Evolutionary conservation across 2,113 vertebrate genomes (phyloP).

Genomic region (Chionodraco myersi): DNA sequence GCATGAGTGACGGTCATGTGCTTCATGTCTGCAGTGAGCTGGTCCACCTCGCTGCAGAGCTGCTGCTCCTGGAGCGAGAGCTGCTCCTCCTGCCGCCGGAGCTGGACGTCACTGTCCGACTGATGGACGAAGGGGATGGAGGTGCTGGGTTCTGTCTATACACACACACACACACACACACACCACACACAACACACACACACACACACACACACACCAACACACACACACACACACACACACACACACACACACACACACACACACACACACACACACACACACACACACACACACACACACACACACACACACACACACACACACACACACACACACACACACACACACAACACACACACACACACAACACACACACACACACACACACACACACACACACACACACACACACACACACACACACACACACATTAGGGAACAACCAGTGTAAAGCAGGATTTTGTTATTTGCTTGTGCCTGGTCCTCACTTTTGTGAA

Average conservation of each 20-base stretch:
- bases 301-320: not conserved
- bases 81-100: slow-evolving; percentile 85
- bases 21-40: slow-evolving; percentile 82
- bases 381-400: not conserved
- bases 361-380: not conserved
- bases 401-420: not conserved
- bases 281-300: not conserved
- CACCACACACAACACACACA: too few relatives aligned
- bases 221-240: too few relatives aligned
- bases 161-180: too few relatives aligned
- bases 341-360: not conserved
- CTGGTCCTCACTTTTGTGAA: slow-evolving; percentile 85
- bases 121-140: slow-evolving; percentile 63
- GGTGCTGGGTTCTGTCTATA: slow-evolving; percentile 54
- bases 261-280: too few relatives aligned
- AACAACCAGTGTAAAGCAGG: too few relatives aligned
- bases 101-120: slow-evolving; percentile 82
- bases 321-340: not conserved
- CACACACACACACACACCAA: too few relatives aligned
- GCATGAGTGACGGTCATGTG: slow-evolving; percentile 79
- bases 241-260: too few relatives aligned
- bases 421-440: too few relatives aligned
- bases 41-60: slow-evolving; percentile 81
- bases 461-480: not conserved
- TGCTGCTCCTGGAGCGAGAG: slow-evolving; percentile 79